Evolutionary conservation across 2,797 vertebrate genomes (phyloP), one percentile per base, ranked within the genome.

Genomic region (Cephalopachus bancanus): DNA sequence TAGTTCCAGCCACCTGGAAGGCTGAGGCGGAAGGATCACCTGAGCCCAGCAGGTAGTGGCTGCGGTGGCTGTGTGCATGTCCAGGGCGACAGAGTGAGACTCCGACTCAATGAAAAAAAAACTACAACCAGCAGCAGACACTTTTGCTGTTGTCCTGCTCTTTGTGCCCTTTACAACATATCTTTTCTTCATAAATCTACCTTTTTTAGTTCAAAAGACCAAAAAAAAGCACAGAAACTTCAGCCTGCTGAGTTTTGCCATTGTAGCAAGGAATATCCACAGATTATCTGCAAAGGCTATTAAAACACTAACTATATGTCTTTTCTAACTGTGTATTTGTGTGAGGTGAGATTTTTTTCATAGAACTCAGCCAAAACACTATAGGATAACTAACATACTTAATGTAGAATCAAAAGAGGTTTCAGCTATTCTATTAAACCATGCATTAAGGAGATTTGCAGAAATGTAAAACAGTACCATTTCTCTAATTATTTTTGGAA

Each of bases 391-490:
- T 53, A 37, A 37, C 37, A 37, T 86, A 53, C 59, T 85, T 96
- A 89, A 92, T 53, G 24, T 94, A 83, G 72, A 78, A 92, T 51
- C 57, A 83, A 64, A 89, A 89, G 57, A 93, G 20, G 90, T n/a
- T 81, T 96, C 37, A 81, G 2, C 37, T 16, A 17, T 90, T 90
- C 51, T 85, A 0, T 85, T 72, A 89, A 79, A n/a, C 78, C 51
- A 75, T 1, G 93, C 12, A 79, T 89, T 72, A 85, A 93, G 19
- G 69, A 76, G 7, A 83, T 87, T 62, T 30, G 15, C 16, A 87
- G 69, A 91, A 87, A 76, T 76, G 4, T 91, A 55, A 69, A 91
- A 88, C 59, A 57, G 0, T 93, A 37, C 69, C 53, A 55, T 91
- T 67, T 76, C 75, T 86, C 49, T 62, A n/a, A 51, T 83, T 19